These are phyloP conservation scores for Luehdorfia chinensis DNA, from an alignment of 1,140 invertebrate genomes.

Conservation along the genomic window DNA sequence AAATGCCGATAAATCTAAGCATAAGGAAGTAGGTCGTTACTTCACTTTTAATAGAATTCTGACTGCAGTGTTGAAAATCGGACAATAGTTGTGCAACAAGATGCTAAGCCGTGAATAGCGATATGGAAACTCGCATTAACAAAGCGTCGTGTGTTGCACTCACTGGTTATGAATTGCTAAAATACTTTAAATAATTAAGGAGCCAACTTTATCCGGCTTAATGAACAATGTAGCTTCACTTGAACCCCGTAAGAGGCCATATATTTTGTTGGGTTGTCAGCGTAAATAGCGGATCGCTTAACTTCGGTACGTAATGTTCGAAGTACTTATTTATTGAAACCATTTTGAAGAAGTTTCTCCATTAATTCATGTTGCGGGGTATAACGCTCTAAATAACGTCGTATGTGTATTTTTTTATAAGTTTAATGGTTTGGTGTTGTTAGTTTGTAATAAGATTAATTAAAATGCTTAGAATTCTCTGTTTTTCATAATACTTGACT, in stretches of 20 bases:
- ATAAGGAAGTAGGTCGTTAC: conserved; percentile 7
- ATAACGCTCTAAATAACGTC: too few species aligned
- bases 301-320: conserved; percentile 22
- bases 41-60: conserved; percentile 15
- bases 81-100: conserved; percentile 6
- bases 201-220: conserved; percentile 8
- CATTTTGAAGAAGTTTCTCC: conserved; percentile 18
- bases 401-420: background rate
- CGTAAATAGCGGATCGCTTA: conserved; percentile 24
- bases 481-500: too few species aligned
- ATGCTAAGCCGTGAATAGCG: background rate
- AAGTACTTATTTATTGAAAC: conserved; percentile 27
- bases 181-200: conserved; percentile 2
- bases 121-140: background rate
- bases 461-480: background rate
- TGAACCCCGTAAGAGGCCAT: conserved; percentile 8
- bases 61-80: conserved; percentile 7
- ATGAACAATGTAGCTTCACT: conserved; percentile 14
- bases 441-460: too few species aligned
- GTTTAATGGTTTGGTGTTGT: background rate
- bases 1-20: conserved; percentile 10
- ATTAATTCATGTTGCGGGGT: conserved; percentile 9
- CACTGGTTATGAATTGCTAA: background rate
- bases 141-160: background rate
- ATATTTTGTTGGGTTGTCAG: conserved; percentile 15